phyloP scores from a whole-genome alignment of 2,113 vertebrate species.

The Eretmochelys imbricata region DNA sequence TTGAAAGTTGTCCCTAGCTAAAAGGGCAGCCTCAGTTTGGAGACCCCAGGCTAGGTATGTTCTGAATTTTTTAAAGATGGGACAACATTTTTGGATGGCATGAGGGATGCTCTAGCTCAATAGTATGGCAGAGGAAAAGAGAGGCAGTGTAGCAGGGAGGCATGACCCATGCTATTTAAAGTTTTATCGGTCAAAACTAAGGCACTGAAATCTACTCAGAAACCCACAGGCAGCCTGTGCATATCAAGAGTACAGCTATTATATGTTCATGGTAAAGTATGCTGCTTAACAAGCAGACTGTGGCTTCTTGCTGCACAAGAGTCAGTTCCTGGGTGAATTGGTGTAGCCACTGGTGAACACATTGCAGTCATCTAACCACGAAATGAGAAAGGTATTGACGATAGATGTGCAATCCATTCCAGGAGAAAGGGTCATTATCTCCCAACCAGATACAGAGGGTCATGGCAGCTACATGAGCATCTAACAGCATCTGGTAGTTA shows the following conservation, averaged over 20 bases:
- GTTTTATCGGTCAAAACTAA: conserved; percentile 3
- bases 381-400: neutral
- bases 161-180: neutral
- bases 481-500: neutral
- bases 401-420: neutral
- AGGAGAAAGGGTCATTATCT: neutral
- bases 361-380: neutral
- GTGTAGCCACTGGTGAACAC: neutral
- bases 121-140: neutral
- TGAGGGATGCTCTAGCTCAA: neutral
- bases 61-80: neutral
- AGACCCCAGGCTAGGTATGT: neutral
- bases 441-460: neutral
- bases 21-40: neutral
- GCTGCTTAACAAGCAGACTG: neutral
- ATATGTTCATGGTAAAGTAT: neutral
- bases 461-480: neutral
- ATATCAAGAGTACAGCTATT: neutral
- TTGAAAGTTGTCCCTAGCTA: neutral
- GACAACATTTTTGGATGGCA: no score
- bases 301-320: neutral
- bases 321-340: neutral
- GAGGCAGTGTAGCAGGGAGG: neutral
- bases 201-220: neutral
- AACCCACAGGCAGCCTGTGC: neutral